A percentile compares a stretch with the other conserved stretches of the same genome.
These are phyloP conservation scores for Onchidella celtica DNA, from an alignment of 2,888 invertebrate species.

Conservation along the genomic window DNA sequence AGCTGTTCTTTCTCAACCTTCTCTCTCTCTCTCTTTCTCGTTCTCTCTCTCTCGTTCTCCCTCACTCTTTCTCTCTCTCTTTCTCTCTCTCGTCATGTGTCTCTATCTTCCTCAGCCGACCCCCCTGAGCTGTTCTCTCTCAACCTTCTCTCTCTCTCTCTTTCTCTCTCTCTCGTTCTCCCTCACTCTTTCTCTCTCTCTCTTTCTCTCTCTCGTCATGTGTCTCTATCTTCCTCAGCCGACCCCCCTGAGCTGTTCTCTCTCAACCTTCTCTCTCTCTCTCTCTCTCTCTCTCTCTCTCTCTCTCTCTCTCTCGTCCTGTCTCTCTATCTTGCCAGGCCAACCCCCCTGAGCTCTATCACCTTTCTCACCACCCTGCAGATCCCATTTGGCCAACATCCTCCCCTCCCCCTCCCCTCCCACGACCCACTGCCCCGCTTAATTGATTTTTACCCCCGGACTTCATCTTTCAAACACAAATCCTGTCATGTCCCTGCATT, in stretches of 20 bases:
- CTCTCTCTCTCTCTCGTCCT: neutral
- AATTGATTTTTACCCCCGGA: too few species aligned
- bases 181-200: neutral
- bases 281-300: slow-evolving; percentile 8
- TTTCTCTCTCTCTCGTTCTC: neutral
- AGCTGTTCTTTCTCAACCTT: slow-evolving; percentile 6
- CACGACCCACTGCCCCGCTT: too few species aligned
- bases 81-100: neutral
- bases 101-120: neutral
- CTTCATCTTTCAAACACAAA: too few species aligned
- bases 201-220: neutral
- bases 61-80: neutral
- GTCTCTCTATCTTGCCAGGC: neutral
- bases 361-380: too few species aligned
- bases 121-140: neutral
- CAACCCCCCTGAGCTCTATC: too few species aligned
- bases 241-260: too few species aligned
- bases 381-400: too few species aligned
- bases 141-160: neutral
- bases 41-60: neutral
- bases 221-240: neutral
- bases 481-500: too few species aligned
- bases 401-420: too few species aligned
- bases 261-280: too few species aligned
- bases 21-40: neutral